These are phyloP conservation scores for Phataginus tetradactyla DNA, from an alignment of 2,797 vertebrate genomes.

Conservation along the genomic window DNA sequence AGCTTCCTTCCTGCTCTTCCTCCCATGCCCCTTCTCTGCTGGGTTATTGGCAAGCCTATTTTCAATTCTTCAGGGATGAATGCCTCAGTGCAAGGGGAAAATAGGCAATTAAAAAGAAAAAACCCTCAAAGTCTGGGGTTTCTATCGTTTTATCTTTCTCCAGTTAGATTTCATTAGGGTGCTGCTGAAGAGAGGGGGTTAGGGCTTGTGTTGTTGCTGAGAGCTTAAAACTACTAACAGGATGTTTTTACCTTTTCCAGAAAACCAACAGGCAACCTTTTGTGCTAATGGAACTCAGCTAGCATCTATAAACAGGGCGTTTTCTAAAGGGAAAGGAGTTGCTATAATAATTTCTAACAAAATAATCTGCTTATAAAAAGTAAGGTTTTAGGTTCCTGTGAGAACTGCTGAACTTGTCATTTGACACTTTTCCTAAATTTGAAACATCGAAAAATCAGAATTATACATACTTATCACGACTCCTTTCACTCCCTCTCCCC, in stretches of 20 bases:
- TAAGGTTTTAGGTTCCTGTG: neutral
- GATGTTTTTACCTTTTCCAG: constrained; percentile 54
- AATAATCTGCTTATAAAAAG: neutral
- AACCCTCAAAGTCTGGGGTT: constrained; percentile 7
- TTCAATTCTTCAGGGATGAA: constrained; percentile 62
- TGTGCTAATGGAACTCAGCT: constrained; percentile 4
- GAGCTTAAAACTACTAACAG: constrained; percentile 55
- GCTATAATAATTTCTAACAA: neutral
- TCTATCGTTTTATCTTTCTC: neutral
- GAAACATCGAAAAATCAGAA: neutral
- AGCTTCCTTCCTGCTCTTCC: neutral
- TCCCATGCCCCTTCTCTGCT: constrained; percentile 56
- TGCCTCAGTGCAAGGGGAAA: constrained; percentile 50
- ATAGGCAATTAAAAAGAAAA: constrained; percentile 45
- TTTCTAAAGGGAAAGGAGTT: neutral
- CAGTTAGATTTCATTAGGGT: constrained; percentile 42
- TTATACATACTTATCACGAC: neutral
- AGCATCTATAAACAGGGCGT: neutral
- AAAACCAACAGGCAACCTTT: constrained; percentile 50
- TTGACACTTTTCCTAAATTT: neutral
- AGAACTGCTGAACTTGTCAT: neutral
- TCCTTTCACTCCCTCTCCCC: neutral
- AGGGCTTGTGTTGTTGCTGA: neutral
- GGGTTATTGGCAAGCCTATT: constrained; percentile 27
- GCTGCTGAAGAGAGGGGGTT: neutral